These are phyloP conservation scores for Siniperca knerii DNA, from an alignment of 2,113 vertebrate genomes.

Conservation along the genomic window DNA sequence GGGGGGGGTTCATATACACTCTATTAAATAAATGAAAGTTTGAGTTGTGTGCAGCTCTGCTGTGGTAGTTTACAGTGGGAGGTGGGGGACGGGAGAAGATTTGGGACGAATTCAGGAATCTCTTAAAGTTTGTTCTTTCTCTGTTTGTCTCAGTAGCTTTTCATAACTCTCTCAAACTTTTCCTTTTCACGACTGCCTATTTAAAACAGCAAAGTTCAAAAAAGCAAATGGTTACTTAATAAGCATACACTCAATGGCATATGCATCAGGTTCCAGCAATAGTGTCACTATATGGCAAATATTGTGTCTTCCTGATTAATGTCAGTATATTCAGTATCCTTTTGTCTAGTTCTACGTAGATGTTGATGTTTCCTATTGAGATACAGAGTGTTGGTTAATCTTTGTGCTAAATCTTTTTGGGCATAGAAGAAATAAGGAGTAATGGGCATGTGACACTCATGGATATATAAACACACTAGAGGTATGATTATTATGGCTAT, in stretches of 20 bases:
- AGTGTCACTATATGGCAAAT: conserved; percentile 49
- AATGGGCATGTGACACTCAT: conserved; percentile 64
- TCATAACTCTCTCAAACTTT: conserved; percentile 12
- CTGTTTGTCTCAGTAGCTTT: conserved; percentile 27
- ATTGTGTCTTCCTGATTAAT: conserved; percentile 50
- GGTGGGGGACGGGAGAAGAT: conserved; percentile 9
- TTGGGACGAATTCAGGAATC: conserved; percentile 25
- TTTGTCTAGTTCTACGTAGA: conserved; percentile 46
- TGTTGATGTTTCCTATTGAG: conserved; percentile 46
- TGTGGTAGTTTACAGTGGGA: conserved; percentile 60
- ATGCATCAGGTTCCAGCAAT: conserved; percentile 54
- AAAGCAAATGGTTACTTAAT: conserved; percentile 36
- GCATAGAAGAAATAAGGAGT: conserved; percentile 64
- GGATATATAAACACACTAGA: conserved; percentile 75
- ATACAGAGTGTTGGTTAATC: conserved; percentile 60
- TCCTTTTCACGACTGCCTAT: conserved; percentile 20
- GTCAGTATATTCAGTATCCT: conserved; percentile 42
- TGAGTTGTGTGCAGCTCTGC: conserved; percentile 54
- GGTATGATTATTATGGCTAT: conserved; percentile 77
- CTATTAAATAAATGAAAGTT: conserved; percentile 35
- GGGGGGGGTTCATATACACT: conserved; percentile 62
- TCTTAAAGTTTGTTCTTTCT: conserved; percentile 17
- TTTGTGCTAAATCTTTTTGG: conserved; percentile 69
- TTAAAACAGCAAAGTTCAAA: conserved; percentile 50
- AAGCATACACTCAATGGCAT: conserved; percentile 37